A percentile compares a stretch with the other conserved stretches of the same genome.
These are phyloP conservation scores for Danaus melanippus DNA, from an alignment of 1,140 invertebrate species.

Conservation along the genomic window DNA sequence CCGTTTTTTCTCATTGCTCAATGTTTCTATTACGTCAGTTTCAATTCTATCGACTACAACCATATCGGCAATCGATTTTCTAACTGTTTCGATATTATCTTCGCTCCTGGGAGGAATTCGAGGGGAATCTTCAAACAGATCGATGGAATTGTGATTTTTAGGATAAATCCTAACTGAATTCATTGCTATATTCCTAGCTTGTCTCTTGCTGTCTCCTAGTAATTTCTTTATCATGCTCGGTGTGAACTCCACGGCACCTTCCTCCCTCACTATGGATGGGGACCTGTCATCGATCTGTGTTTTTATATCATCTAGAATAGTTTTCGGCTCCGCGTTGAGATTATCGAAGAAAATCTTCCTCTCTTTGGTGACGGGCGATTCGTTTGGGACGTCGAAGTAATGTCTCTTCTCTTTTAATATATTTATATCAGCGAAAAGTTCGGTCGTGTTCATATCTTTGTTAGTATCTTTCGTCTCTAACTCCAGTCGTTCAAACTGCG, in stretches of 20 bases:
- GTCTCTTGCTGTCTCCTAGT: constrained; percentile 37
- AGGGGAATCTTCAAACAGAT: constrained; percentile 52
- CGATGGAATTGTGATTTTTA: constrained; percentile 44
- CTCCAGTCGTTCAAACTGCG: constrained; percentile 52
- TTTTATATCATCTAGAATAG: constrained; percentile 18
- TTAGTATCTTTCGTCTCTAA: constrained; percentile 26
- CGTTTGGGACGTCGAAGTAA: constrained; percentile 28
- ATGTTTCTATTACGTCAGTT: no score
- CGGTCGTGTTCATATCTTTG: constrained; percentile 14
- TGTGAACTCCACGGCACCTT: constrained; percentile 30
- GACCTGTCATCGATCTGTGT: constrained; percentile 32
- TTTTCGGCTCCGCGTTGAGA: constrained; percentile 1
- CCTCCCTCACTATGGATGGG: constrained; percentile 47
- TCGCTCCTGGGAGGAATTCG: constrained; percentile 5
- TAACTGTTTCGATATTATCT: constrained; percentile 23
- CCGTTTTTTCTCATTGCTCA: no score
- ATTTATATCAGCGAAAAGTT: constrained; percentile 26
- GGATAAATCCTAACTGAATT: constrained; percentile 9
- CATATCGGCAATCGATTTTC: constrained; percentile 28
- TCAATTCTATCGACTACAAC: constrained; percentile 15
- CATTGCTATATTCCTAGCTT: constrained; percentile 6
- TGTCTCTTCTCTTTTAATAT: constrained; percentile 33
- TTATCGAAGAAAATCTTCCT: constrained; percentile 38
- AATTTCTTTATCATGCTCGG: constrained; percentile 45
- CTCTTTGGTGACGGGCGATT: constrained; percentile 16